Conservation (phyloP, 2,797 vertebrate genomes). For the Enteromius treurensis region DNA sequence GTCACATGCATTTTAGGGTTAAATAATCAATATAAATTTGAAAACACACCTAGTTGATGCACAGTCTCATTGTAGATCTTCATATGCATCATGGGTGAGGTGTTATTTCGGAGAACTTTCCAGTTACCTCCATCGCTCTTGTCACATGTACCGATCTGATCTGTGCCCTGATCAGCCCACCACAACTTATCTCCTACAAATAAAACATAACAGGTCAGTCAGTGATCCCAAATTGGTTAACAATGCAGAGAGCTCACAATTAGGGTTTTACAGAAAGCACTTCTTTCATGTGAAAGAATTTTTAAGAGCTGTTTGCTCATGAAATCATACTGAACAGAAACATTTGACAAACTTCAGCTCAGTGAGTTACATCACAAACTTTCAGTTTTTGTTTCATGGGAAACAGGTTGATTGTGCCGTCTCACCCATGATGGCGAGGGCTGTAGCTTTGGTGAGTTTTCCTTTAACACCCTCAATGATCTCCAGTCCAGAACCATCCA, state of each 20-base stretch:
- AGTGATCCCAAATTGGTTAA: not conserved
- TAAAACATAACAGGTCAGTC: not conserved
- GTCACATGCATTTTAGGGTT: not conserved
- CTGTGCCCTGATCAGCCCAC: slow-evolving; percentile 95
- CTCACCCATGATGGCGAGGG: slow-evolving; percentile 96
- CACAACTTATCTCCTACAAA: slow-evolving; percentile 89
- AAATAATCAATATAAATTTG: not conserved
- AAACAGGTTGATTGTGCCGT: not conserved
- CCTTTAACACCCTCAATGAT: slow-evolving; percentile 80
- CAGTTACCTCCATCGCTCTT: slow-evolving; percentile 86
- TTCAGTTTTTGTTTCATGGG: not conserved
- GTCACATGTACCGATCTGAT: slow-evolving; percentile 93
- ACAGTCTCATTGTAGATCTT: slow-evolving; percentile 92
- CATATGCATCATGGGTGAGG: slow-evolving; percentile 96
- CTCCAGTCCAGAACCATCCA: slow-evolving; percentile 87
- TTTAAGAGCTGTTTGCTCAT: not conserved
- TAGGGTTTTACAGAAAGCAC: not conserved
- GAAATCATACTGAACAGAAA: not conserved
- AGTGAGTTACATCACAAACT: not conserved
- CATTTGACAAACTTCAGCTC: not conserved
- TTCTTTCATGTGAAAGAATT: not conserved
- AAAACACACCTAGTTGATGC: slow-evolving; percentile 80
- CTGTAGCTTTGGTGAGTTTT: slow-evolving; percentile 91
- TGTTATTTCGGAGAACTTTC: slow-evolving; percentile 88
- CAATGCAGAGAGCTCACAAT: not conserved